Evolutionary conservation across 2,888 invertebrate species (phyloP).

Genomic region (Steinernema hermaphroditum): DNA sequence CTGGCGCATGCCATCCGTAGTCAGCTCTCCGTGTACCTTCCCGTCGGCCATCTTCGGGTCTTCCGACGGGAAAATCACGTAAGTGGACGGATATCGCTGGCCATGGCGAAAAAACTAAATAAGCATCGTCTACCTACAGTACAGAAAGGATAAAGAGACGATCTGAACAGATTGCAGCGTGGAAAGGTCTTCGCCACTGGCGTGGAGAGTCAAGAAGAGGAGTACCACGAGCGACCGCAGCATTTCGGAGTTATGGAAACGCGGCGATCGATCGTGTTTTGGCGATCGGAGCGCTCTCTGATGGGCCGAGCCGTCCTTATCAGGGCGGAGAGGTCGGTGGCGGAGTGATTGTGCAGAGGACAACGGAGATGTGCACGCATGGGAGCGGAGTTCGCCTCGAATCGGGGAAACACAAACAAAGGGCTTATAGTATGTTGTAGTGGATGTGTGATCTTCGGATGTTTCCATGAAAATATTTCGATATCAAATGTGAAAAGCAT

Average conservation of each 20-base stretch:
- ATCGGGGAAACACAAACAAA: too few species aligned
- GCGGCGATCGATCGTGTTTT: slow-evolving; percentile 27
- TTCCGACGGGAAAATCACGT: slow-evolving; percentile 44
- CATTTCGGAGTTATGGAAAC: not conserved
- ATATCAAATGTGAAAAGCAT: too few species aligned
- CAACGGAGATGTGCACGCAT: not conserved
- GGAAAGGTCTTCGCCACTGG: not conserved
- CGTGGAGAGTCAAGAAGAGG: not conserved
- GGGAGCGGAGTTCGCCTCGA: not conserved
- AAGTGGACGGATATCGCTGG: slow-evolving; percentile 52
- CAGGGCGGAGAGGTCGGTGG: not conserved
- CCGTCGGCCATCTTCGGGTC: slow-evolving; percentile 36
- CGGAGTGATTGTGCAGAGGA: not conserved
- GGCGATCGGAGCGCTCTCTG: not conserved
- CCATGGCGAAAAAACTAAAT: slow-evolving; percentile 58
- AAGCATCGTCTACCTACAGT: not conserved
- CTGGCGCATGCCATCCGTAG: slow-evolving; percentile 74
- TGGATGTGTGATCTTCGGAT: too few species aligned
- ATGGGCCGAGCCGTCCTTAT: not conserved
- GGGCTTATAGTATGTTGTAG: too few species aligned
- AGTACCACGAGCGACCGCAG: not conserved
- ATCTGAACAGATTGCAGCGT: slow-evolving; percentile 28
- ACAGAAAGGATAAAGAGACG: not conserved
- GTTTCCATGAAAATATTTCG: too few species aligned
- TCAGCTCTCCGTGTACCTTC: slow-evolving; percentile 50